Evolutionary conservation across 2,797 vertebrate species (phyloP).

Genomic region (Threskiornis aethiopicus): DNA sequence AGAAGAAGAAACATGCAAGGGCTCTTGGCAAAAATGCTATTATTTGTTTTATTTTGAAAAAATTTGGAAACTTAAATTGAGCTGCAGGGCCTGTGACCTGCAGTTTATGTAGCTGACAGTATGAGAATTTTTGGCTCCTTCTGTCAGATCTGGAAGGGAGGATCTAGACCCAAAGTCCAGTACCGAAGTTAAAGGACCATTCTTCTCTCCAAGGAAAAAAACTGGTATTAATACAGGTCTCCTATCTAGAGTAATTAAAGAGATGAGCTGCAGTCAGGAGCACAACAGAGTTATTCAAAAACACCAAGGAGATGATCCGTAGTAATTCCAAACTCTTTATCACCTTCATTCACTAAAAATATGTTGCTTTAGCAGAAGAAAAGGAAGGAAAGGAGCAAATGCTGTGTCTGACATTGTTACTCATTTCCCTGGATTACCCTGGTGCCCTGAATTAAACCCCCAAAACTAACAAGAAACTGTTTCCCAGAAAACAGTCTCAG

Average conservation of each 20-base stretch:
- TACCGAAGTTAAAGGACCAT: not conserved
- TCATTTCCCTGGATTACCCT: not conserved
- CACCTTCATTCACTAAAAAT: not conserved
- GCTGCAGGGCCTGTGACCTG: not conserved
- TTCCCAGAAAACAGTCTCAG: constrained; percentile 24
- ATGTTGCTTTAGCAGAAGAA: not conserved
- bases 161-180: not conserved
- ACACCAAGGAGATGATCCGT: not conserved
- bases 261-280: not conserved
- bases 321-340: not conserved
- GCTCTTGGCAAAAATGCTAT: not conserved
- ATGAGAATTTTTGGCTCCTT: not conserved
- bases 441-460: not conserved
- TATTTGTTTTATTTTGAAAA: not conserved
- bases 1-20: not conserved
- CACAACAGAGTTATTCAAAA: not conserved
- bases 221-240: not conserved
- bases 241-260: not conserved
- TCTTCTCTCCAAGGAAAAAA: not conserved
- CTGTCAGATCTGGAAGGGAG: not conserved
- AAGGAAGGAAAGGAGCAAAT: not conserved
- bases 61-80: not conserved
- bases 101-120: not conserved
- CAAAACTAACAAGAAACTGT: constrained; percentile 37
- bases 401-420: not conserved